Base-by-base conservation (phyloP, 2,113 vertebrate genomes). In the Atlantisia rogersi region DNA sequence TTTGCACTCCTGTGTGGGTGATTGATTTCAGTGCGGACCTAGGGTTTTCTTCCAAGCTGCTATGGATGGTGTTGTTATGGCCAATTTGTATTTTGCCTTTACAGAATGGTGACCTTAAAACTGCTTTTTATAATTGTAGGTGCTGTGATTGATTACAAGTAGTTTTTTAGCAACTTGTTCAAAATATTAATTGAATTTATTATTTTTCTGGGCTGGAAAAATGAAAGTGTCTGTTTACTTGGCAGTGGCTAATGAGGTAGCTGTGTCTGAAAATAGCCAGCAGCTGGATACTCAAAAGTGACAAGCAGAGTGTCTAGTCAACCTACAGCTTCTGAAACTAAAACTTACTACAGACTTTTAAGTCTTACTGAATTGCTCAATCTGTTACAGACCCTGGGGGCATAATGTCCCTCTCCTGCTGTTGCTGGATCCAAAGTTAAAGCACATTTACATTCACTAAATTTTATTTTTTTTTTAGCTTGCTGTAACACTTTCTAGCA, bases 21-120 rank as follows among this genome's bases (percentile, higher is more conserved):
- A 52, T 50, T 2, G 4, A 39, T 90, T 83, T 85, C 62, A 52
- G 15, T 0, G 0, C 10, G 59, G 55, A 56, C 2, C 1, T 44
- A 14, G 31, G 50, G 56, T n/a, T 82, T 90, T 83, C 13, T 80
- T 87, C 39, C 35, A 44, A 1, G 21, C 58, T 48, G 9, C 19
- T 52, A 15, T 46, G 63, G 67, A 46, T 80, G 42, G 42, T 75
- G 13, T 82, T 79, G 40, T 75, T 75, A 25, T 15, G 60, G 18
- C 21, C 15, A 37, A 0, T 68, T 93, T 69, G 5, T 55, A 12
- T 80, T 91, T 87, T 80, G 25, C 58, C 37, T 90, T 82, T 83
- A 71, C 18, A 69, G 67, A 87, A 59, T 32, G 10, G 1, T 67
- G 56, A 65, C 37, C 35, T 77, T 80, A 84, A 75, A 78, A 21